Evolutionary conservation across 2,113 vertebrate species (phyloP), one percentile per base, ranked within the genome.

Genomic region (Pao palembangensis): DNA sequence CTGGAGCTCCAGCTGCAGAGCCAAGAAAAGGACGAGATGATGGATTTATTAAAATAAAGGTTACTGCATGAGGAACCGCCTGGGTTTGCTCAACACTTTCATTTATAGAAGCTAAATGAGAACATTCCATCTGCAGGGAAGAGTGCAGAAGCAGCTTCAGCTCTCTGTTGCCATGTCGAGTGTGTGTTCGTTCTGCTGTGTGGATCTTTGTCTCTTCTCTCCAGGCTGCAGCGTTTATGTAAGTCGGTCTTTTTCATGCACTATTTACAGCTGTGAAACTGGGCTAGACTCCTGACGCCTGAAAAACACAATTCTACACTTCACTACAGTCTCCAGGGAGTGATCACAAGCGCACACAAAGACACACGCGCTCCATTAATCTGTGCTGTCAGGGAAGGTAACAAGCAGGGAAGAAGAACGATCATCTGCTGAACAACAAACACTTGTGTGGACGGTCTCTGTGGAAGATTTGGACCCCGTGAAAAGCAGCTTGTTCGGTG

Each of bases 1-100:
- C 91, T 99, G 97, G 43, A 98, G 94, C 85, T 99, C 97, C 75
- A 98, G 59, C 97, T 99, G 44, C 0, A 51, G 25, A 69, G 0
- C 0, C 1, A 51, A 0, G n/a, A 44, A 52, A 25, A 34, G 12
- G 3, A 17, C 3, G 3, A 17, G 15, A 52, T 3, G 48, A 46
- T 16, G 43, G 28, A 31, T 31, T 31, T 31, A 31, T 31, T 31
- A 6, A 6, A 8, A 31, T 31, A 6, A 31, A 7, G 3, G 25
- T 4, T 1, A 8, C 3, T 31, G 28, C 28, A 8, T 8, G 28
- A 31, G 28, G 3, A 31, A 8, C 28, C 28, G 28, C 1, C 28
- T 8, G 28, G 28, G 28, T 31, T 31, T 31, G 28, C 5, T 31
- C 3, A 7, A 31, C 28, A 8, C 28, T 31, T 31, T 31, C 28